phyloP scores from a whole-genome alignment of 2,113 vertebrate species.

The Haemorhous mexicanus region DNA sequence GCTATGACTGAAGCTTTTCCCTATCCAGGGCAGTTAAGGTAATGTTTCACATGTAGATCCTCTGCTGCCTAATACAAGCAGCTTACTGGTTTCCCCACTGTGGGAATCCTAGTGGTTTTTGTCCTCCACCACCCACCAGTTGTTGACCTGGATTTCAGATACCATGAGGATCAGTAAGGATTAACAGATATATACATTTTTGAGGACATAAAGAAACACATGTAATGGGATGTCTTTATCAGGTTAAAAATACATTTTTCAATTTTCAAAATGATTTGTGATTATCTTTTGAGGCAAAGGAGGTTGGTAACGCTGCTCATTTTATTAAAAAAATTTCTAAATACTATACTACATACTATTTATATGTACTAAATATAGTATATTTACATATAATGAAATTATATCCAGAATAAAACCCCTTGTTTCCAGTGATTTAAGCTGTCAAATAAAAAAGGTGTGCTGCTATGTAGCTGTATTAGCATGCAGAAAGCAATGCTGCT shows the following conservation, averaged over 20 bases:
- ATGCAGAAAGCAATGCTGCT: constrained; percentile 3
- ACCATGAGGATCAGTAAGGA: not conserved
- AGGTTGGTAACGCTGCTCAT: not conserved
- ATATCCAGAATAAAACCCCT: constrained; percentile 1
- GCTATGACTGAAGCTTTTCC: not conserved
- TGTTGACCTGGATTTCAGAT: not conserved
- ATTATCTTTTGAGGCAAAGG: not conserved
- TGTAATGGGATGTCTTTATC: not conserved
- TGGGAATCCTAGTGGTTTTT: not conserved
- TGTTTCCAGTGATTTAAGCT: not conserved
- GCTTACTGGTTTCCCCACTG: not conserved
- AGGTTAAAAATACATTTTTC: not conserved
- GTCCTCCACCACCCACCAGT: not conserved
- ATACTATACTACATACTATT: not conserved
- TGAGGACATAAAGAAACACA: not conserved
- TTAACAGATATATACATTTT: not conserved
- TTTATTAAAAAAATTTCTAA: not conserved
- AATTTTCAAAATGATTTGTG: not conserved
- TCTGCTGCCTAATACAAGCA: not conserved
- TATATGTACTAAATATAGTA: not conserved
- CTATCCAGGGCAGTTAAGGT: not conserved
- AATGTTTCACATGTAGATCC: not conserved
- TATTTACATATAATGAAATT: not conserved
- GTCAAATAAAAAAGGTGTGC: not conserved
- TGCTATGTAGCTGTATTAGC: constrained; percentile 20